These are phyloP conservation scores for Circaetus cinerascens DNA, from an alignment of 2,113 vertebrate genomes.

Conservation along the genomic window DNA sequence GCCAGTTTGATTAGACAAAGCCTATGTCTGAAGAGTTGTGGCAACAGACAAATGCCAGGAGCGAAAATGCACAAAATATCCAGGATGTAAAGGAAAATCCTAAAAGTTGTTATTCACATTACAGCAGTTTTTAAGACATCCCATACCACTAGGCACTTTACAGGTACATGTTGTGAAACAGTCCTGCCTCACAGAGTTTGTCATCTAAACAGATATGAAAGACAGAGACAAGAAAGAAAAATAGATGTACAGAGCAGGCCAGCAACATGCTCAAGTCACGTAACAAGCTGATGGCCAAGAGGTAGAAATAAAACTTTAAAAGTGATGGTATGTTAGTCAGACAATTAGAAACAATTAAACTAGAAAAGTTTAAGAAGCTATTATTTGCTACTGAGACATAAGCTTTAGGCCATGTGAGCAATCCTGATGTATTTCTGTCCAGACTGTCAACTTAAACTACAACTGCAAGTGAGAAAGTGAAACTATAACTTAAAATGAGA, in stretches of 20 bases:
- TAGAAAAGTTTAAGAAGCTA: neutral
- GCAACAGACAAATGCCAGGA: neutral
- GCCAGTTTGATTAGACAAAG: conserved; percentile 11
- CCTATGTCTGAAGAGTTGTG: neutral
- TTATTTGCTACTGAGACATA: neutral
- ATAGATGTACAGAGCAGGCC: neutral
- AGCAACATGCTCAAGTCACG: neutral
- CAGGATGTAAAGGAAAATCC: neutral
- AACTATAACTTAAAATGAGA: neutral
- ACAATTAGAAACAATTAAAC: neutral
- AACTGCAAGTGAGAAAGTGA: neutral
- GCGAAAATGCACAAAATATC: neutral
- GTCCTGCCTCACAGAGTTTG: neutral
- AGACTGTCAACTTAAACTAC: neutral
- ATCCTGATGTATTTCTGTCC: neutral
- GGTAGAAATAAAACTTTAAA: neutral
- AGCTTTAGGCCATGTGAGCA: neutral
- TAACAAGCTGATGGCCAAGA: neutral
- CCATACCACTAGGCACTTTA: neutral
- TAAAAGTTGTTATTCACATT: neutral
- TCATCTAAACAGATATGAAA: neutral
- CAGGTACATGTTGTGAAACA: neutral
- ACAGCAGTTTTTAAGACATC: neutral
- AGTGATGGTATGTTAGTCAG: neutral
- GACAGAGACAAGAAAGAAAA: neutral